Evolutionary conservation across 2,888 invertebrate species (phyloP), one percentile per base, ranked within the genome.

Genomic region (Tiphia femorata): DNA sequence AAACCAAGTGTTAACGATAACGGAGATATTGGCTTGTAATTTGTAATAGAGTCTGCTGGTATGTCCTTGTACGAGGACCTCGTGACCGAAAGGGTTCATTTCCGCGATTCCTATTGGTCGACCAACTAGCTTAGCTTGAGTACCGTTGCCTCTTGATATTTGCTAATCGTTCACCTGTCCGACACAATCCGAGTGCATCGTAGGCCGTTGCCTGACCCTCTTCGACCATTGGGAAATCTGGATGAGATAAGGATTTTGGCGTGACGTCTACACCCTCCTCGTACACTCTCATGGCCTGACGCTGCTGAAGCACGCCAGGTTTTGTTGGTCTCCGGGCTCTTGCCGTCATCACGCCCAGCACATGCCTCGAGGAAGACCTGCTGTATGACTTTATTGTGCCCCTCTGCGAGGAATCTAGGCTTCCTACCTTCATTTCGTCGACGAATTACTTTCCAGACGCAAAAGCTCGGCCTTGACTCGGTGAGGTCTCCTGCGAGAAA

Each of bases 241-340:
- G 69, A 12, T 84, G 83, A 29, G 74, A 75, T 23, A 86, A 69
- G 10, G 77, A 72, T 55, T 84, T 84, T 0, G 86, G 86, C 0
- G 86, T 86, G 2, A 85, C 77, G 62, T 86, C 84, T 14, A 75
- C 58, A 0, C 82, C 84, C 6, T 83, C 69, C n/a, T 73, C 67
- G 6, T 71, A 49, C 0, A 80, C 44, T 3, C 64, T 71, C 29
- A 74, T 27, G n/a, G 46, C 44, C 3, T 67, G 64, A 23, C 76
- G 62, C 48, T 69, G 67, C n/a, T 68, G 70, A 16, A 72, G 43
- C 19, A 74, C n/a, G n/a, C n/a, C n/a, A n/a, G n/a, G n/a, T n/a
- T n/a, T n/a, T n/a, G n/a, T n/a, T n/a, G 70, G 70, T 16, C 53
- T 54, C 25, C 52, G 1, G 10, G 62, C 62, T 16, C 57, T 70